Evolutionary conservation across 2,113 vertebrate genomes (phyloP).

Genomic region (Microcebus jonahi): DNA sequence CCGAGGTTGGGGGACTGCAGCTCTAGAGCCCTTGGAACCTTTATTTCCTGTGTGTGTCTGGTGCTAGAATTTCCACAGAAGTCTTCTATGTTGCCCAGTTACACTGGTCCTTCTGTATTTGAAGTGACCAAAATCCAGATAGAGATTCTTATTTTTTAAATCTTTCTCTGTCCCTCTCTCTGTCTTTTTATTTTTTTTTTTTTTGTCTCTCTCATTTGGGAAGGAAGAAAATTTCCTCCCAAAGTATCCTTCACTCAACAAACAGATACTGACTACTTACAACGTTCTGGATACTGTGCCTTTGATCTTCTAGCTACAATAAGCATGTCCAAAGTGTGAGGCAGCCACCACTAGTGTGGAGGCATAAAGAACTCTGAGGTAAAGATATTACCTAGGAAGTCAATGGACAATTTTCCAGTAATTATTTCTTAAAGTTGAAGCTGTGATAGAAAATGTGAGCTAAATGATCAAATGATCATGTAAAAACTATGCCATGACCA

Average conservation of each 20-base stretch:
- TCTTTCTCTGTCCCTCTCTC: not conserved
- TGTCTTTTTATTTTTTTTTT: rapidly evolving
- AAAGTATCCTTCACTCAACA: not conserved
- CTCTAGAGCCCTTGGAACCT: not conserved
- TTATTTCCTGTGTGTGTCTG: not conserved
- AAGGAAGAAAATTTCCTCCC: not conserved
- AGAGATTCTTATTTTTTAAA: not conserved
- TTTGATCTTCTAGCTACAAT: not conserved
- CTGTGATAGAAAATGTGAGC: not conserved
- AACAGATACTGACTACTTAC: not conserved
- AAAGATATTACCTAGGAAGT: not conserved
- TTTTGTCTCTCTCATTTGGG: not conserved
- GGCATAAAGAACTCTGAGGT: not conserved
- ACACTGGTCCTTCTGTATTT: not conserved
- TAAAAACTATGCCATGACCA: not conserved
- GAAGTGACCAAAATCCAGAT: not conserved
- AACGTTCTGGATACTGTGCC: not conserved
- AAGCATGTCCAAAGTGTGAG: not conserved
- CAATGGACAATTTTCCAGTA: not conserved
- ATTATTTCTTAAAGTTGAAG: not conserved
- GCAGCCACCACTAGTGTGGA: not conserved
- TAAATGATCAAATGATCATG: not conserved
- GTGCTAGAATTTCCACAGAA: not conserved
- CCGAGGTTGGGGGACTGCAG: too few relatives aligned
- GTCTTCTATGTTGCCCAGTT: not conserved